Evolutionary conservation across 2,113 vertebrate genomes (phyloP), one percentile per base, ranked within the genome.

Genomic region (Poeciliopsis turrubarensis): DNA sequence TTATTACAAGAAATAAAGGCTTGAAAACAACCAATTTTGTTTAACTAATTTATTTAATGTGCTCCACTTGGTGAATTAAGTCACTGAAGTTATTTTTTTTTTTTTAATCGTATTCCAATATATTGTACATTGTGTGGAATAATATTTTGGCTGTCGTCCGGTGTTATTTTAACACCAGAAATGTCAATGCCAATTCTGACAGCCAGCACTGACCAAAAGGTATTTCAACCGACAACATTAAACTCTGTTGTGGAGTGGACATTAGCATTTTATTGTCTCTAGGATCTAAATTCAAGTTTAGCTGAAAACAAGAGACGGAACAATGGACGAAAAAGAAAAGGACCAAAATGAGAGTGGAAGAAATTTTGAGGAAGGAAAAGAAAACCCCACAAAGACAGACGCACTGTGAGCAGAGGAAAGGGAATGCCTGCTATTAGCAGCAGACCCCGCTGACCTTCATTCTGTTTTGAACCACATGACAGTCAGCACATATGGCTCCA

Each of bases 361-460:
- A 82, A 44, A 29, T 15, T 51, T 37, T n/a, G 68, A 66, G 14
- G 5, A 37, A 75, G 54, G 65, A 37, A 31, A 83, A 57, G 31
- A 60, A 66, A 31, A 83, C 39, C 4, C 15, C 47, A 64, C 68
- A 72, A 27, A 67, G 77, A 66, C 27, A 54, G 54, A 75, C 32
- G 29, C 22, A 29, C 8, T 32, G 65, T 67, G 60, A 65, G 47
- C 19, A 68, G 68, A 68, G 22, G 67, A 73, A 25, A 44, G 68
- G 27, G 63, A 66, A 76, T 29, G 70, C 65, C 47, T 2, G 26
- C 74, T 67, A 72, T 85, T 73, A 70, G 65, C 81, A 76, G 75
- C 81, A 77, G 75, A 71, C 61, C 5, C 32, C 70, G 30, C 67
- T 85, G 91, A 92, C 91, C 91, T 90, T 87, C 84, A 80, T 57